A percentile compares a stretch with the other conserved stretches of the same genome.
Conservation (phyloP, 2,888 invertebrate species). For the Idaea aversata region DNA sequence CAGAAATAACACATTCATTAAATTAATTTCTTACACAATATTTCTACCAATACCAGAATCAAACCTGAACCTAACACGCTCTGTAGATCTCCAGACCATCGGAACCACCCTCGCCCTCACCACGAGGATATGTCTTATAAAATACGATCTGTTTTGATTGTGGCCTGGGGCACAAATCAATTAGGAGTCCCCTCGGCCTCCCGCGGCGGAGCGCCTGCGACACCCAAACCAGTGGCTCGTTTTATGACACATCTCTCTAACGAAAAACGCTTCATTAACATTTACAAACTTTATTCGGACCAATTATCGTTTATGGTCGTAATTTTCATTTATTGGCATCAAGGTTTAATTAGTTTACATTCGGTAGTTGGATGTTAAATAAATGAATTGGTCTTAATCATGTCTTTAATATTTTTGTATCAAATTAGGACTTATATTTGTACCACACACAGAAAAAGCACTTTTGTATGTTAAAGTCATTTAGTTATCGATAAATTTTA, state of each 20-base stretch:
- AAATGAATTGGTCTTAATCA: not conserved
- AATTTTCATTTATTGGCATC: conserved; percentile 45
- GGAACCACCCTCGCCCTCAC: conserved; percentile 61
- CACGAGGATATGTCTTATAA: conserved; percentile 75
- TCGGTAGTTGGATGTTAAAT: conserved; percentile 10
- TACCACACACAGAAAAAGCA: too few species aligned
- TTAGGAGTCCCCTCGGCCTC: conserved; percentile 68
- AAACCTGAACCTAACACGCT: conserved; percentile 36
- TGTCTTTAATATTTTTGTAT: not conserved
- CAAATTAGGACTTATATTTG: not conserved
- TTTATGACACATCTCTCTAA: conserved; percentile 78
- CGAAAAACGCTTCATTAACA: conserved; percentile 75
- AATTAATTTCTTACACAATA: not conserved
- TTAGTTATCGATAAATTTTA: too few species aligned
- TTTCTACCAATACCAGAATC: conserved; percentile 37
- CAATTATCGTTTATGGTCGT: conserved; percentile 58
- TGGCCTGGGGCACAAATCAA: conserved; percentile 81
- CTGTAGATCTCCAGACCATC: conserved; percentile 22
- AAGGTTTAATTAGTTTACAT: conserved; percentile 23
- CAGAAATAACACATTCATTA: not conserved
- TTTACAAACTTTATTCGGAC: conserved; percentile 74
- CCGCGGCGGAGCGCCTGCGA: conserved; percentile 60
- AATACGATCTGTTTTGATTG: conserved; percentile 82
- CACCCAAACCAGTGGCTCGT: conserved; percentile 78
- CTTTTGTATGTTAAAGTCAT: too few species aligned